Percentiles rank a stretch among this genome's conserved stretches.
Conservation (phyloP, 2,888 invertebrate species). For the Drosophila kokeensis region DNA sequence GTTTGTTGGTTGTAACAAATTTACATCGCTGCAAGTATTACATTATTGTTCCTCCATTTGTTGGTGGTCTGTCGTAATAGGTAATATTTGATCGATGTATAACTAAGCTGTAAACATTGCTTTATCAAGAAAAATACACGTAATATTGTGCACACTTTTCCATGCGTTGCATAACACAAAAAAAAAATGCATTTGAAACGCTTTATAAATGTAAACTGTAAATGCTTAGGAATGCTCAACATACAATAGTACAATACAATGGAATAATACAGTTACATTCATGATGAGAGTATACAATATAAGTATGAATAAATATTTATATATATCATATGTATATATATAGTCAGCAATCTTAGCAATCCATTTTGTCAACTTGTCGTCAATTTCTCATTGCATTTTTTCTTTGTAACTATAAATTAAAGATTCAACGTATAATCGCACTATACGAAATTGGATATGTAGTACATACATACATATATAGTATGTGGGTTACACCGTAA, state of each 20-base stretch:
- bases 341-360: conserved; percentile 47
- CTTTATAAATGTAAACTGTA: conserved; percentile 11
- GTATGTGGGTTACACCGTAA: conserved; percentile 40
- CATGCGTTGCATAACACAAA: neutral
- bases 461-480: conserved; percentile 23
- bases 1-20: neutral
- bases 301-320: conserved; percentile 21
- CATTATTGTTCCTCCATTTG: conserved; percentile 7
- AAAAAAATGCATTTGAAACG: conserved; percentile 1
- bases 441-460: conserved; percentile 58
- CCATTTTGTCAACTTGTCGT: conserved; percentile 10
- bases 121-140: conserved; percentile 19
- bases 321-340: conserved; percentile 9
- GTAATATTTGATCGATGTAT: conserved; percentile 6
- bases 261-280: conserved; percentile 22
- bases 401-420: conserved; percentile 20
- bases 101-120: conserved; percentile 19
- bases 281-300: conserved; percentile 2
- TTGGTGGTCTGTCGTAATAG: conserved; percentile 4
- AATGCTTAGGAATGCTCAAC: conserved; percentile 27
- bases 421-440: conserved; percentile 30
- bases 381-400: conserved; percentile 48
- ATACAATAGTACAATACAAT: conserved; percentile 33
- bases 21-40: neutral
- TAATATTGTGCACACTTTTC: neutral